Conservation (phyloP, 2,888 invertebrate genomes). For the Lucinisca nassula region DNA sequence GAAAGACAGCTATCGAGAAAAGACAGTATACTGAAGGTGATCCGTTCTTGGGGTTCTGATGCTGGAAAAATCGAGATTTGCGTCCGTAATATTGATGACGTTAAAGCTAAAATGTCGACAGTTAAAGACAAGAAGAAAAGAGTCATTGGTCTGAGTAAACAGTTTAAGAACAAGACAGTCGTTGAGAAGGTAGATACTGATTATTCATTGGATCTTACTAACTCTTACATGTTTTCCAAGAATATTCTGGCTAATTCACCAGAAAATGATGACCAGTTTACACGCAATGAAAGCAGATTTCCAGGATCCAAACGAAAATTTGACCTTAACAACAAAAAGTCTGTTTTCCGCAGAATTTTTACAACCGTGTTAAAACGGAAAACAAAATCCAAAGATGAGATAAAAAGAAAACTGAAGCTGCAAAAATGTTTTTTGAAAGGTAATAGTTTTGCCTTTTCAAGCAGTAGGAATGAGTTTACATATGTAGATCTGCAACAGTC, state of each 20-base stretch:
- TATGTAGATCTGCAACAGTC: background rate
- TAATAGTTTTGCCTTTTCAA: background rate
- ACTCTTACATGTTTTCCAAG: background rate
- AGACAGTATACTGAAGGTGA: constrained; percentile 28
- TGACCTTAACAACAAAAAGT: background rate
- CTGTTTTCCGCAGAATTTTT: background rate
- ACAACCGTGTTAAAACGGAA: background rate
- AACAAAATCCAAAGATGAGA: background rate
- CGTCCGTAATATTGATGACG: background rate
- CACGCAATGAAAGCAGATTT: background rate
- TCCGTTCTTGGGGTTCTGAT: constrained; percentile 24
- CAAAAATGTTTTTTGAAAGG: background rate
- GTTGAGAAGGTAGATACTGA: background rate
- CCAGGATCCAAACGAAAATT: background rate
- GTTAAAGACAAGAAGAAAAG: constrained; percentile 17
- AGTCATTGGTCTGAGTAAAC: background rate
- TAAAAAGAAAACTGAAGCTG: background rate
- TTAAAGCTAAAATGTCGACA: constrained; percentile 30
- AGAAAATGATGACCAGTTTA: background rate
- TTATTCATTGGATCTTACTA: background rate
- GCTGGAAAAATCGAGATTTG: background rate
- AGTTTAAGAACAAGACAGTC: background rate
- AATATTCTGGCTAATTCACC: background rate
- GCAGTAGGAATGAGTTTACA: background rate
- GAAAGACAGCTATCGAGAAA: constrained; percentile 20